phyloP scores from a whole-genome alignment of 2,888 invertebrate species.

The Plagodis pulveraria region DNA sequence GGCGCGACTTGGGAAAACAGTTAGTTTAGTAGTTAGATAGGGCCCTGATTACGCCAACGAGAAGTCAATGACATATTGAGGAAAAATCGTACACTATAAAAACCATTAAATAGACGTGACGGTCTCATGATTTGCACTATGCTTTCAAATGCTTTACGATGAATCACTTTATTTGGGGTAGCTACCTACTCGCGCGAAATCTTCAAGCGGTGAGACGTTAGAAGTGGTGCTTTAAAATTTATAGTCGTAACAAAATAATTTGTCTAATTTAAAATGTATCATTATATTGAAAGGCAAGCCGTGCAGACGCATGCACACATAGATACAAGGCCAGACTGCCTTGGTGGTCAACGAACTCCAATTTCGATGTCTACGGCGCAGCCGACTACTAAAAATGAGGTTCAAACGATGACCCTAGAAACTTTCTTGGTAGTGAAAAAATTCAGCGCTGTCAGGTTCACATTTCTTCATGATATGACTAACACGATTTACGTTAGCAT shows the following conservation, averaged over 20 bases:
- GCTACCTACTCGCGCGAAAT: constrained; percentile 26
- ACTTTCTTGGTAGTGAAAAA: constrained; percentile 8
- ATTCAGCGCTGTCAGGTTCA: not conserved
- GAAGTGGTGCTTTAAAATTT: constrained; percentile 3
- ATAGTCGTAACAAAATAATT: constrained; percentile 18
- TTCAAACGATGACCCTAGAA: constrained; percentile 42
- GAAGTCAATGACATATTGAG: constrained; percentile 74
- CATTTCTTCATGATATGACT: not conserved
- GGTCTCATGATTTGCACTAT: constrained; percentile 55
- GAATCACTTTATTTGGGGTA: constrained; percentile 30
- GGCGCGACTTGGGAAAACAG: constrained; percentile 9
- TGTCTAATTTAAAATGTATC: constrained; percentile 20
- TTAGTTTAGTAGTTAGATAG: constrained; percentile 38
- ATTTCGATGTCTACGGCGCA: constrained; percentile 56
- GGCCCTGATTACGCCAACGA: constrained; percentile 41
- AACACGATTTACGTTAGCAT: no score
- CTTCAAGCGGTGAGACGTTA: constrained; percentile 9
- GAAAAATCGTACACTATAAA: constrained; percentile 62
- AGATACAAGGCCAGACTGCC: constrained; percentile 69
- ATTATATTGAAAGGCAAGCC: constrained; percentile 36
- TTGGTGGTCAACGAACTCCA: constrained; percentile 65
- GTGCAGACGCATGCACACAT: constrained; percentile 56
- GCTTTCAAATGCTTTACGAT: constrained; percentile 26
- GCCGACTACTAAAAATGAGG: constrained; percentile 55
- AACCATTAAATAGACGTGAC: constrained; percentile 65